Conservation (phyloP, 2,888 invertebrate species). For the Eilema depressum region DNA sequence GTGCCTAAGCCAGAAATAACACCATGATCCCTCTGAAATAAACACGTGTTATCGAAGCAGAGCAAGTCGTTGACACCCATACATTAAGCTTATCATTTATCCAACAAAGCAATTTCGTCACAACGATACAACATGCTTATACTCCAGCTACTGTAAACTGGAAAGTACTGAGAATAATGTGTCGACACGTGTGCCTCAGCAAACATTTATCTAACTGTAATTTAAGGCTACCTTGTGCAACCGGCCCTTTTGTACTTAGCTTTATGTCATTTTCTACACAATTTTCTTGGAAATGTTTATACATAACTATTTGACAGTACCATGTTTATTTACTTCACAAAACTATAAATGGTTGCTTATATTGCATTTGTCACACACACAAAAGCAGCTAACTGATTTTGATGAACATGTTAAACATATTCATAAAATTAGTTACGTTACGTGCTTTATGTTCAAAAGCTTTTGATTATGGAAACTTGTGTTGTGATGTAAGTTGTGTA, state of each 20-base stretch:
- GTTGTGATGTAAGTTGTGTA: neutral
- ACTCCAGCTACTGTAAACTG: constrained; percentile 43
- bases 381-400: neutral
- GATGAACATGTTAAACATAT: neutral
- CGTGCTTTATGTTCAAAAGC: neutral
- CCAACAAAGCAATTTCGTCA: constrained; percentile 47
- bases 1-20: neutral
- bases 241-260: constrained; percentile 21
- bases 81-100: constrained; percentile 52
- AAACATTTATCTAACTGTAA: constrained; percentile 46
- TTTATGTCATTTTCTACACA: constrained; percentile 26
- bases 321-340: constrained; percentile 7
- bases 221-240: constrained; percentile 31
- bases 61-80: constrained; percentile 51
- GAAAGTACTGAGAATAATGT: constrained; percentile 37
- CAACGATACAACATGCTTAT: constrained; percentile 42
- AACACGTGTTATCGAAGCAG: constrained; percentile 37
- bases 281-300: constrained; percentile 23
- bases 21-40: neutral
- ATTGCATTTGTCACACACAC: neutral
- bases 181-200: constrained; percentile 42
- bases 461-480: neutral
- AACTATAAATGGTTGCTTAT: constrained; percentile 9
- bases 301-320: constrained; percentile 12
- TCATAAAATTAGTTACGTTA: neutral